Base-by-base conservation (phyloP, 2,797 vertebrate species). In the Platalea minor region DNA sequence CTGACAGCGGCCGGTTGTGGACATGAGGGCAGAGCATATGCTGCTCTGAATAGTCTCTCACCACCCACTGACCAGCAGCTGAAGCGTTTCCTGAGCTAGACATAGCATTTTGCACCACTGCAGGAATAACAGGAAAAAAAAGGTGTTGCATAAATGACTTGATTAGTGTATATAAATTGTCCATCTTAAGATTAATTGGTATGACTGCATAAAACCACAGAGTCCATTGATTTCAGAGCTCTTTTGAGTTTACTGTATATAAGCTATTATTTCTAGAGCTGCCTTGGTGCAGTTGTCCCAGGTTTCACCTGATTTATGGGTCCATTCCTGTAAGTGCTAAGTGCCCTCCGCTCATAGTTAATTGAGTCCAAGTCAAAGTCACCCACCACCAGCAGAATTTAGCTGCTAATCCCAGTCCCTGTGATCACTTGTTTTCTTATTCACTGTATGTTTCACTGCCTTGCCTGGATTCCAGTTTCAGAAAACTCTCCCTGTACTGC, bases 1-100 rank as follows among this genome's bases (percentile, higher is more conserved):
- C 31, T 82, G 76, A 9, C 25, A 53, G 1, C 0, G 1, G 43
- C 19, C 2, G 0, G 18, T 2, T 67, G 39, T 2, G 18, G 69
- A 29, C 45, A 33, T 0, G 11, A 81, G 37, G n/a, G 24, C 87
- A 91, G 41, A 79, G 63, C 43, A 33, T 41, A 26, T 57, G 31
- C 84, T 81, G 37, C 46, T 79, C 74, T 41, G 16, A 50, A 9
- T 7, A 35, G 31, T 37, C 25, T 74, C 74, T 78, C n/a, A 48
- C 29, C 46, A 54, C 26, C 51, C 41, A 24, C 60, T 67, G 51
- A 63, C 33, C 50, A 24, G 25, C 57, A 61, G 50, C 28, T 61
- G 46, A 89, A 85, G 29, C 45, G 11, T 69, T 69, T 79, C 39
- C 67, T 43, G 54, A 87, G 51, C 43, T 73, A n/a, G 21, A 17